Conservation (phyloP, 2,888 invertebrate genomes). For the Drosophila nigricruria region DNA sequence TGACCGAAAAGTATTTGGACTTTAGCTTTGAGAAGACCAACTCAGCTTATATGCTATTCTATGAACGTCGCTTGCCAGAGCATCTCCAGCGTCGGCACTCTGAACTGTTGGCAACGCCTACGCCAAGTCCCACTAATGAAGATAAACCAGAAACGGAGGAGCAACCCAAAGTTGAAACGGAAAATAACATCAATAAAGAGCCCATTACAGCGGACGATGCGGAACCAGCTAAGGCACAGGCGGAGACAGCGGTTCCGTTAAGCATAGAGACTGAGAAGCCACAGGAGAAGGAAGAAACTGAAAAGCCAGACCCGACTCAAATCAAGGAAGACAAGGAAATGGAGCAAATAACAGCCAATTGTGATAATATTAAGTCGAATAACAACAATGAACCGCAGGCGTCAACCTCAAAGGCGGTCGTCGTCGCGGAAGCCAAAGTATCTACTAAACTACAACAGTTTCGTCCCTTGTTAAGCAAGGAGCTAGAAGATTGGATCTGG, state of each 20-base stretch:
- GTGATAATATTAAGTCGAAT: slow-evolving; percentile 83
- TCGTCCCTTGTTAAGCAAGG: slow-evolving; percentile 85
- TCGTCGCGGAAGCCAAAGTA: slow-evolving; percentile 41
- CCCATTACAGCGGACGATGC: slow-evolving; percentile 6
- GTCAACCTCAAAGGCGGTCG: slow-evolving; percentile 68
- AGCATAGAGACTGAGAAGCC: slow-evolving; percentile 3
- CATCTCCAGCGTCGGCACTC: slow-evolving; percentile 84
- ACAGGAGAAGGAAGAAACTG: slow-evolving; percentile 8
- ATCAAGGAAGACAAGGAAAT: slow-evolving; percentile 22
- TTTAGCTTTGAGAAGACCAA: slow-evolving; percentile 99
- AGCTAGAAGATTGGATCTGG: slow-evolving; percentile 98
- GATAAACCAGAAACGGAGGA: slow-evolving; percentile 57
- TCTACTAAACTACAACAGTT: slow-evolving; percentile 59
- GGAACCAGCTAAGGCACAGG: slow-evolving; percentile 1
- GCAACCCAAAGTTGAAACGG: slow-evolving; percentile 27
- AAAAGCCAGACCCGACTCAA: slow-evolving; percentile 1
- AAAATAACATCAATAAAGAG: slow-evolving; percentile 29
- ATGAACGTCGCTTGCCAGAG: slow-evolving; percentile 90
- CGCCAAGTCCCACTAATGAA: slow-evolving; percentile 69
- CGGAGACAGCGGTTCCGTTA: not conserved
- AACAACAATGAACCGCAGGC: slow-evolving; percentile 65
- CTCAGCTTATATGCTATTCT: slow-evolving; percentile 98
- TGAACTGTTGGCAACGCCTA: slow-evolving; percentile 71
- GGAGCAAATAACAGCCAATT: slow-evolving; percentile 76
- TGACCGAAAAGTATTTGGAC: slow-evolving; percentile 98